A percentile compares a stretch with the other conserved stretches of the same genome.
phyloP scores from a whole-genome alignment of 64 coral and sea anemone genomes.

The Dendrophyllia cribrosa region DNA sequence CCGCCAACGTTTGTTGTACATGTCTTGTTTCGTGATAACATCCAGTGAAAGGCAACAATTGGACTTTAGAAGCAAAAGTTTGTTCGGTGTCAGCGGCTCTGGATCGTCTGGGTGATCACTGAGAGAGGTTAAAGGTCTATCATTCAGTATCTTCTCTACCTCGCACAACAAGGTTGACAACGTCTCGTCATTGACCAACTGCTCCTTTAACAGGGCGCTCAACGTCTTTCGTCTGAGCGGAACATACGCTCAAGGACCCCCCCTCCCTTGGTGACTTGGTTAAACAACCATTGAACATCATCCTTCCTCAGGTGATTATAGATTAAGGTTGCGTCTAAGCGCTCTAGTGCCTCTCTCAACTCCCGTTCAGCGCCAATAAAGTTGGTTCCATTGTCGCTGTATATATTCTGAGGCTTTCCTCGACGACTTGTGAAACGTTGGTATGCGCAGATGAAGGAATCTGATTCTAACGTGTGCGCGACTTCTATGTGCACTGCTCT shows the following conservation, averaged over 20 bases:
- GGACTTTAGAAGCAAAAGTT: neutral
- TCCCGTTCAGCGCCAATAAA: neutral
- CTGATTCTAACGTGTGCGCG: neutral
- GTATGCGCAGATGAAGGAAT: slow-evolving; percentile 22
- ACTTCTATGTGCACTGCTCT: slow-evolving; percentile 61
- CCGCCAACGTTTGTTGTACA: neutral
- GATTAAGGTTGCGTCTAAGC: neutral
- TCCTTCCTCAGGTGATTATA: neutral
- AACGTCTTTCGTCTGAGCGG: slow-evolving; percentile 16
- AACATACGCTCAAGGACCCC: slow-evolving; percentile 33
- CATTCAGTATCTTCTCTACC: neutral
- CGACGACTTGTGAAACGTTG: slow-evolving; percentile 24
- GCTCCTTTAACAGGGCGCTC: slow-evolving; percentile 33
- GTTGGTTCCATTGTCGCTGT: slow-evolving; percentile 33
- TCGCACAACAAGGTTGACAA: slow-evolving; percentile 18
- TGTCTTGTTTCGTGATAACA: neutral
- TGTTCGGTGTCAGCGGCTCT: neutral
- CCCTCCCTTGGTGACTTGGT: slow-evolving; percentile 33
- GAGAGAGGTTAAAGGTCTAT: neutral
- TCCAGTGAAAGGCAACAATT: neutral
- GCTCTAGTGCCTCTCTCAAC: no score
- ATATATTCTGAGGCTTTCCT: neutral
- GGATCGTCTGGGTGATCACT: neutral
- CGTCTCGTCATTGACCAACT: neutral
- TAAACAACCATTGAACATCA: slow-evolving; percentile 24